Percentiles rank a stretch among this genome's conserved stretches.
Conservation (phyloP, 2,797 vertebrate genomes). For the Staurois parvus region DNA sequence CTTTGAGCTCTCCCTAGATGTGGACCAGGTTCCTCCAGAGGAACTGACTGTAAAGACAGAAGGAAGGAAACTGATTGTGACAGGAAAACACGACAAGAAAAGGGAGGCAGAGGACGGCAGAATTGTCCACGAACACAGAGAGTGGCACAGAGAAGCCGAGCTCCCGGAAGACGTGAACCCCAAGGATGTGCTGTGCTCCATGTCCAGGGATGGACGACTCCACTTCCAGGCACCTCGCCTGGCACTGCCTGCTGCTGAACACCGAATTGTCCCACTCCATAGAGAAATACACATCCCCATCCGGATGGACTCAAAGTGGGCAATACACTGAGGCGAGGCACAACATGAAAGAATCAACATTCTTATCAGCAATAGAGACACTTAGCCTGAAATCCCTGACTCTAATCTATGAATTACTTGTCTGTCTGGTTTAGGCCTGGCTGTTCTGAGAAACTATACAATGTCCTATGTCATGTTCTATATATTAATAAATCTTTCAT, state of each 20-base stretch:
- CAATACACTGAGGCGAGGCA: background rate
- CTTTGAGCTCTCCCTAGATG: slow-evolving; percentile 80
- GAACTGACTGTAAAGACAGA: slow-evolving; percentile 76
- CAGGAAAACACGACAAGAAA: slow-evolving; percentile 73
- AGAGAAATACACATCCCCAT: background rate
- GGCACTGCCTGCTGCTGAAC: background rate
- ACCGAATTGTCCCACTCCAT: slow-evolving; percentile 50
- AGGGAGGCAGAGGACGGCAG: slow-evolving; percentile 71
- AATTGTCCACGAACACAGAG: slow-evolving; percentile 73
- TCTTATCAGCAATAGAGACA: no score
- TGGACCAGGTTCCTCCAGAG: slow-evolving; percentile 75
- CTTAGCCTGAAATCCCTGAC: background rate
- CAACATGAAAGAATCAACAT: no score
- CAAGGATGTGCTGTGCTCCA: slow-evolving; percentile 75
- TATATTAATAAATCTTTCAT: no score
- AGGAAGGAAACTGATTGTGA: slow-evolving; percentile 75
- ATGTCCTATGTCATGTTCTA: no score
- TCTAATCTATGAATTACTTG: background rate
- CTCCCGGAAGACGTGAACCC: slow-evolving; percentile 75
- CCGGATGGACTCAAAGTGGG: background rate
- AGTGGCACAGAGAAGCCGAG: slow-evolving; percentile 78
- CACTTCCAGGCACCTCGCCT: slow-evolving; percentile 73
- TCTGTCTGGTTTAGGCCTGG: no score
- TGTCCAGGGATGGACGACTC: slow-evolving; percentile 73
- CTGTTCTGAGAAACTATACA: background rate